Base-by-base conservation (phyloP, 2,797 vertebrate species). In the Hydrophis major region DNA sequence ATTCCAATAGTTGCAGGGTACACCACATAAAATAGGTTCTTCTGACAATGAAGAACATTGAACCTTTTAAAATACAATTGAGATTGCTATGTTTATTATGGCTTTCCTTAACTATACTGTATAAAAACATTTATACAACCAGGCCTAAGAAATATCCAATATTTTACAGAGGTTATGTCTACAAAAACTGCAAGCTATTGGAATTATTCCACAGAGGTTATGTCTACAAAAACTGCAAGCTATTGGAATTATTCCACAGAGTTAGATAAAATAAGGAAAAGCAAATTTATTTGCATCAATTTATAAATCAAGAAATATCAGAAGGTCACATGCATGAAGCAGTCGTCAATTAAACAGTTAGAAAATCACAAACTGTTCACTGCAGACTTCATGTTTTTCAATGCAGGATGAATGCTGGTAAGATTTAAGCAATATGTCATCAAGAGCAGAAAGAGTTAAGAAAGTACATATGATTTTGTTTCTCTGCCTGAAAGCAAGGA, bases 401-500 rank as follows among this genome's bases (percentile, higher is more conserved):
- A 87, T 1, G 11, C n/a, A 87, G 4, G 10, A 47, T 22, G 56
- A 91, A 42, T 55, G 42, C 91, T 59, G n/a, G 25, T 83, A 14
- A 83, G 86, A 53, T 25, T 91, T 20, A 50, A 74, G 66, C 53
- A 18, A 83, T 2, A 83, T 55, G 55, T 91, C 63, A 61, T 25
- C 13, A 25, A 25, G 20, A 47, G 42, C 74, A 83, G 74, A 83
- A 32, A 25, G 55, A 27, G 28, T 78, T 32, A 61, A 90, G 86
- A 53, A 63, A 37, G 28, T n/a, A 74, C 32, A 61, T n/a, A 53
- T 53, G 28, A 86, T 91, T 55, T 16, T 61, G 28, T 50, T 78
- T 59, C 28, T 83, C 16, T 61, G 11, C 47, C 86, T 93, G 88
- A 91, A 88, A 61, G 10, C 27, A 93, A 92, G 89, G 92, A 93